Evolutionary conservation across 2,797 vertebrate species (phyloP).

Genomic region (Pyrrhura leucotis): DNA sequence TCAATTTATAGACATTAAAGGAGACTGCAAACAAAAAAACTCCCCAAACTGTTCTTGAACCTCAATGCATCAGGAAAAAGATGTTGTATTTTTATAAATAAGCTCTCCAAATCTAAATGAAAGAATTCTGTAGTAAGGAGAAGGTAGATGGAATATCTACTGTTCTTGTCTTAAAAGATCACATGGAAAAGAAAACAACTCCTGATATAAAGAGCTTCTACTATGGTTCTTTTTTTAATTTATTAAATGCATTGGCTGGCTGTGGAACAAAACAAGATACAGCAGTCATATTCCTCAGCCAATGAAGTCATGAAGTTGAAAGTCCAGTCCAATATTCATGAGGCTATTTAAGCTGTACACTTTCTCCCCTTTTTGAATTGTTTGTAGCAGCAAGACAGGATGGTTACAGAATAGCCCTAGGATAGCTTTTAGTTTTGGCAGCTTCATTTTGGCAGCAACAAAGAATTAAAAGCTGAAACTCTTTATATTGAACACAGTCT

Average conservation of each 20-base stretch:
- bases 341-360: not conserved
- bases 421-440: constrained; percentile 24
- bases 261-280: not conserved
- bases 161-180: not conserved
- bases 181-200: not conserved
- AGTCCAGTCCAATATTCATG: not conserved
- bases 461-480: not conserved
- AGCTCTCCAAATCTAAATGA: not conserved
- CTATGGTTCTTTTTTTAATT: not conserved
- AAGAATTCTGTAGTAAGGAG: not conserved
- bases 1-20: not conserved
- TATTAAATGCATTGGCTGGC: not conserved
- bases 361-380: not conserved
- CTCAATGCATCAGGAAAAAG: not conserved
- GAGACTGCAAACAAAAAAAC: not conserved
- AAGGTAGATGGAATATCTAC: not conserved
- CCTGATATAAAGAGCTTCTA: not conserved
- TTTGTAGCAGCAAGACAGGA: not conserved
- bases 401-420: not conserved
- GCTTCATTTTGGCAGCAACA: not conserved
- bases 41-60: not conserved
- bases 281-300: not conserved
- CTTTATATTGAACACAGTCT: not conserved
- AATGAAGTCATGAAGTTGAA: not conserved
- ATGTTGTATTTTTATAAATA: not conserved